phyloP scores from a whole-genome alignment of 2,888 invertebrate genomes.

The Tribolium freemani region DNA sequence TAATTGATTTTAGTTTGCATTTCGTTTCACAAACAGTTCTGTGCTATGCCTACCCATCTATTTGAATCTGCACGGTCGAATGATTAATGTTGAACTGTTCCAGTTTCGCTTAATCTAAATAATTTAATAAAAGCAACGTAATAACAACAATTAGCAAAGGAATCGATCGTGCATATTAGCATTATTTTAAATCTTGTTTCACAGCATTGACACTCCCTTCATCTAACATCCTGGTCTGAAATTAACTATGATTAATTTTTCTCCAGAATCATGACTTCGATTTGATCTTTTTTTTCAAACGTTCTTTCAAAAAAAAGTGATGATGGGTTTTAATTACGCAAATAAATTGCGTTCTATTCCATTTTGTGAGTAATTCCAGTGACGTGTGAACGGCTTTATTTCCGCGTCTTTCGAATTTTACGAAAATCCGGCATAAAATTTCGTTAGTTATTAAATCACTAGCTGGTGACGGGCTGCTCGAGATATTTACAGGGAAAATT shows the following conservation, averaged over 20 bases:
- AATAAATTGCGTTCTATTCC: neutral
- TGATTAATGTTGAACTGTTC: neutral
- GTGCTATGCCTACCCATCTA: no score
- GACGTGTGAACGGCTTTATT: slow-evolving; percentile 6
- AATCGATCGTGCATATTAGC: slow-evolving; percentile 10
- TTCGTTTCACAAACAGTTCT: neutral
- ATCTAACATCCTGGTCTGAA: slow-evolving; percentile 43
- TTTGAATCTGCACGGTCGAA: neutral
- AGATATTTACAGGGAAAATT: slow-evolving; percentile 23
- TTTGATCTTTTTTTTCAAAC: neutral
- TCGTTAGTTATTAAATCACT: neutral
- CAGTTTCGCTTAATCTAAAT: slow-evolving; percentile 3
- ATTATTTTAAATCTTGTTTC: slow-evolving; percentile 12
- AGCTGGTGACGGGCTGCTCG: neutral
- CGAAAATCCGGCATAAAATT: neutral
- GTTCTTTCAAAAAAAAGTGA: neutral
- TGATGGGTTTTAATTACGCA: slow-evolving; percentile 11
- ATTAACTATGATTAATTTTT: slow-evolving; percentile 42
- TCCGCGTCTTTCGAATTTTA: neutral
- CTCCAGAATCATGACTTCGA: neutral
- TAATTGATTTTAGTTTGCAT: neutral
- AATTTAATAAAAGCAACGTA: neutral
- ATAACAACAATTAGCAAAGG: slow-evolving; percentile 20
- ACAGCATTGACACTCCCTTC: slow-evolving; percentile 39
- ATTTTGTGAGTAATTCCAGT: slow-evolving; percentile 2